A percentile compares a stretch with the other conserved stretches of the same genome.
These are phyloP conservation scores for Alligator sinensis DNA, from an alignment of 2,113 vertebrate species.

Conservation along the genomic window DNA sequence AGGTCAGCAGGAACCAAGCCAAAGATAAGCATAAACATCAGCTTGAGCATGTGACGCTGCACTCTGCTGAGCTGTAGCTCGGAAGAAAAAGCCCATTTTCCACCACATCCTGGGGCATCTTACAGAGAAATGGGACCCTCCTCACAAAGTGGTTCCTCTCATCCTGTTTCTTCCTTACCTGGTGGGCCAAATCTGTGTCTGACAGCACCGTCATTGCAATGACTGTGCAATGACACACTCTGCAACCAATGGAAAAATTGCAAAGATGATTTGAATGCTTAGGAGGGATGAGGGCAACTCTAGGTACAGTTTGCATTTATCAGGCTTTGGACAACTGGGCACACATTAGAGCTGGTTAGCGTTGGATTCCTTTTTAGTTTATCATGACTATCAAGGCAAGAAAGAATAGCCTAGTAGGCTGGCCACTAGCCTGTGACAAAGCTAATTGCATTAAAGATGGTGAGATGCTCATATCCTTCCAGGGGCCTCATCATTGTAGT, in stretches of 20 bases:
- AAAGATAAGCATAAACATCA: not conserved
- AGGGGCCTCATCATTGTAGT: no score
- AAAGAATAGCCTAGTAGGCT: not conserved
- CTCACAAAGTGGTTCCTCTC: not conserved
- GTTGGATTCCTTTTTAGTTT: not conserved
- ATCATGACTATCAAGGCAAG: not conserved
- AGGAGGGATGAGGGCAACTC: not conserved
- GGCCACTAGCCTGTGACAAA: not conserved
- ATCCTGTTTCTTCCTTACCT: not conserved
- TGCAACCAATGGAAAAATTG: not conserved
- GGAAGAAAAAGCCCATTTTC: not conserved
- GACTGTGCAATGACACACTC: not conserved
- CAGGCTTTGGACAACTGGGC: not conserved
- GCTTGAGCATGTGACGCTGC: not conserved
- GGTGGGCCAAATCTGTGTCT: not conserved
- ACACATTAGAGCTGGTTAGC: not conserved
- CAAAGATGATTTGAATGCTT: not conserved
- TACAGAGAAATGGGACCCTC: not conserved
- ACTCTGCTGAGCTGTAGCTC: not conserved
- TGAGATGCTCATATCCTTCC: not conserved
- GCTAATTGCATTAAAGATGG: not conserved
- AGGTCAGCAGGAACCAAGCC: not conserved
- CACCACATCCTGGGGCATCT: not conserved
- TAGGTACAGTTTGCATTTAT: not conserved
- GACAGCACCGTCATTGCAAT: not conserved